Evolutionary conservation across 2,888 invertebrate species (phyloP).

Genomic region (Anthophora plumipes): DNA sequence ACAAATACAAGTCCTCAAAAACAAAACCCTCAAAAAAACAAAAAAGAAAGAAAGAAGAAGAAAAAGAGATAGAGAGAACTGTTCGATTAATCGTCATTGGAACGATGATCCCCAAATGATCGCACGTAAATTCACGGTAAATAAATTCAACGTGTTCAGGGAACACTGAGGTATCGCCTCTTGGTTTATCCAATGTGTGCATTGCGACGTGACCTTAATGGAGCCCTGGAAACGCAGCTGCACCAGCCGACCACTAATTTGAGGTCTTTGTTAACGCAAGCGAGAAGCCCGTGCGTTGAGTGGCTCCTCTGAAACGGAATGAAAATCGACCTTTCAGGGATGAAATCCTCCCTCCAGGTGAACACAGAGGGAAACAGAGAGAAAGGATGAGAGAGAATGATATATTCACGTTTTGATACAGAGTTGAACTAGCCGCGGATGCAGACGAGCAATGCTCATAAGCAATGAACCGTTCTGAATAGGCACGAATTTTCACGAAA

Average conservation of each 20-base stretch:
- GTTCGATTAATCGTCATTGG: not conserved
- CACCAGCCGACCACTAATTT: conserved; percentile 70
- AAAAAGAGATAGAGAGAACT: too few species aligned
- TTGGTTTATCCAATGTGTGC: conserved; percentile 38
- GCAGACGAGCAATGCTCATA: conserved; percentile 7
- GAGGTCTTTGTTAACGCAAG: conserved; percentile 75
- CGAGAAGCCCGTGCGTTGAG: conserved; percentile 57
- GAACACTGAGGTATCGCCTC: not conserved
- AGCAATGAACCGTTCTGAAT: conserved; percentile 27
- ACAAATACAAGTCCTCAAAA: not conserved
- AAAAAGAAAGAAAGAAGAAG: too few species aligned
- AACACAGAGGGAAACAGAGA: not conserved
- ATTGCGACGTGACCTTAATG: conserved; percentile 56
- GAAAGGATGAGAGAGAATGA: not conserved
- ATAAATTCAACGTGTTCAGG: conserved; percentile 1
- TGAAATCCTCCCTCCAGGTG: conserved; percentile 6
- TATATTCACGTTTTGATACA: conserved; percentile 24
- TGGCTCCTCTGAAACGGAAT: conserved; percentile 54
- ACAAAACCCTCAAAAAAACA: too few species aligned
- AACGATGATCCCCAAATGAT: not conserved
- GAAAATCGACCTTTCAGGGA: conserved; percentile 54
- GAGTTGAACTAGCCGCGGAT: not conserved
- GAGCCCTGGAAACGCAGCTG: conserved; percentile 53
- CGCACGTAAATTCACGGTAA: conserved; percentile 28
- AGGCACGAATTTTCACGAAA: conserved; percentile 19